Evolutionary conservation across 1,140 invertebrate species (phyloP), one percentile per base, ranked within the genome.

Genomic region (Penaeus indicus): DNA sequence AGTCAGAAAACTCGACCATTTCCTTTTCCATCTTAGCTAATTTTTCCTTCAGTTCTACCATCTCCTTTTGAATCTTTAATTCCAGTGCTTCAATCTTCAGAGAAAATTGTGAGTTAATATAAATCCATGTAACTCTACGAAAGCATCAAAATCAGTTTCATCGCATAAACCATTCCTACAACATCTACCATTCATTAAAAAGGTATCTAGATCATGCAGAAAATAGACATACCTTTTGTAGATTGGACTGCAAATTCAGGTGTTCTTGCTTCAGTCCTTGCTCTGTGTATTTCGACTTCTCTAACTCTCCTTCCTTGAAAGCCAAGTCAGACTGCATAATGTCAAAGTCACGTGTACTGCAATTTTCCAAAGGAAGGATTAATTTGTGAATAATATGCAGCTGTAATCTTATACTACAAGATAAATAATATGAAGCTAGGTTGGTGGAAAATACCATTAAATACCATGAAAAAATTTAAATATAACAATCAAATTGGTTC

Each of bases 251-350:
- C 32, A 95, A 91, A 89, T 95, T 94, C 47, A 93, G 92, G 87
- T 94, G 93, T 90, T 95, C 94, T 92, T 92, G 91, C 79, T 93
- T 92, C 54, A 95, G 91, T 18, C 94, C 93, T 82, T 94, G 91
- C 63, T 94, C 93, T 62, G 94, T 95, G 27, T 92, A 92, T 90
- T 94, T 93, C 21, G 94, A 94, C 90, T 94, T 94, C 90, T 94
- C 93, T 92, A 94, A 93, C 91, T 95, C 94, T 64, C 93, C 93
- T 91, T 94, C 94, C 91, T 95, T 95, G 90, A 95, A 94, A 61
- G 92, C 92, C 22, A 95, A 91, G 91, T 95, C 94, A 89, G 94
- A 93, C 90, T 94, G 93, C 92, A 95, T 93, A 5, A 92, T 91
- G 67, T 92, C 91, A 47, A 94, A 92, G 60, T 94, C 94, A 61